Evolutionary conservation across 2,113 vertebrate species (phyloP), one percentile per base, ranked within the genome.

Genomic region (Rhineura floridana): DNA sequence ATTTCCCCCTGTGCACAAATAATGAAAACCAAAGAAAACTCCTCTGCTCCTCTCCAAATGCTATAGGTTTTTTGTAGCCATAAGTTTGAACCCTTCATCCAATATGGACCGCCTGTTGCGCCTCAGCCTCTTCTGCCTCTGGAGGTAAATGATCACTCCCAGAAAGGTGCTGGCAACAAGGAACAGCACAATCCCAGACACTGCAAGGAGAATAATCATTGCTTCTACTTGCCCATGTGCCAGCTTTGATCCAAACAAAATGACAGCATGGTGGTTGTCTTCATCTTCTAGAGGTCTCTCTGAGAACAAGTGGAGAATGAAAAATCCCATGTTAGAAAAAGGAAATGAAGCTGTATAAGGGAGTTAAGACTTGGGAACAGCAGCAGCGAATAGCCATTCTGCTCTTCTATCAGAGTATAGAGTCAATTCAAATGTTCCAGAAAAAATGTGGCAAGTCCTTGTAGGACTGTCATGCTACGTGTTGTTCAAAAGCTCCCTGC

Each of bases 21-120:
- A 0, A 3, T n/a, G n/a, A 0, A 59, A 50, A 70, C 44, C 12
- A 3, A 1, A 39, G 6, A 0, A 10, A 62, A 39, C 30, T 92
- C 67, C 77, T 39, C 59, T 15, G 4, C n/a, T 59, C 30, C 36
- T 36, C 2, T 55, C 93, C 92, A 97, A 28, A 96, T 59, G 65
- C 48, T 93, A 2, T 91, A 19, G 28, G 67, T 90, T 94, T 75
- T 93, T 94, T 48, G 94, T 81, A 87, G 95, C 94, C 83, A 97
- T 59, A 85, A 97, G 96, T 52, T 96, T 96, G 95, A 97, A 97
- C 62, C 96, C 95, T 0, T 97, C 97, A 82, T 97, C 97, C 90
- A 97, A 91, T 52, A 97, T 97, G 55, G 97, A 97, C 77, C 97
- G 94, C 44, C 96, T 93, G 84, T 97, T 97, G 77, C 96, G 96